phyloP scores from a whole-genome alignment of 1,140 invertebrate species.

The Drosophila persimilis region DNA sequence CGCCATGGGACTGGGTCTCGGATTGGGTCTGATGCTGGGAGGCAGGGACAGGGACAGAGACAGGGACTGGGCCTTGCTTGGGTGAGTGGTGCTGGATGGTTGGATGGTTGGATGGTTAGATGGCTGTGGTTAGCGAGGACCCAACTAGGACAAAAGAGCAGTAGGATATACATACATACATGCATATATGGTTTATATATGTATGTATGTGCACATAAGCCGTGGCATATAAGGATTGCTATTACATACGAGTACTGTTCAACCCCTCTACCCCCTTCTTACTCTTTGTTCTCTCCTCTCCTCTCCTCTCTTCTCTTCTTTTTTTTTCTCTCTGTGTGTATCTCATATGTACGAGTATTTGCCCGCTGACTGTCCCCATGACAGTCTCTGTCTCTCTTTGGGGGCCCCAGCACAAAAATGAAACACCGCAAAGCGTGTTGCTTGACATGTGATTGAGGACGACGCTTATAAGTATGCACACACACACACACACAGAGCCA shows the following conservation, averaged over 20 bases:
- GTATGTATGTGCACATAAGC: slow-evolving; percentile 14
- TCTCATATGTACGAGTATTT: slow-evolving; percentile 62
- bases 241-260: slow-evolving; percentile 31
- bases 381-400: slow-evolving; percentile 18
- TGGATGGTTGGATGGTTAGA: slow-evolving; percentile 34
- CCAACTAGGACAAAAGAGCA: slow-evolving; percentile 79
- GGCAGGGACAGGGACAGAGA: neutral
- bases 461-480: slow-evolving; percentile 65
- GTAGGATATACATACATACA: slow-evolving; percentile 58
- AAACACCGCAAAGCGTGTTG: slow-evolving; percentile 70
- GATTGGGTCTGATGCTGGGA: slow-evolving; percentile 6
- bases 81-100: slow-evolving; percentile 3
- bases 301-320: neutral
- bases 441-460: slow-evolving; percentile 78
- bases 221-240: slow-evolving; percentile 37
- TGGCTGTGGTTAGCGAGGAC: slow-evolving; percentile 66
- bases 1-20: neutral
- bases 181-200: slow-evolving; percentile 11
- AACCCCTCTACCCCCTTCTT: slow-evolving; percentile 22
- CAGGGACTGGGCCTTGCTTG: too few species aligned
- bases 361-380: slow-evolving; percentile 57
- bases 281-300: slow-evolving; percentile 7
- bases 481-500: slow-evolving; percentile 3
- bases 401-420: slow-evolving; percentile 46
- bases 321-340: slow-evolving; percentile 38